These are phyloP conservation scores for Phasianus colchicus DNA, from an alignment of 2,113 vertebrate species.

Conservation along the genomic window DNA sequence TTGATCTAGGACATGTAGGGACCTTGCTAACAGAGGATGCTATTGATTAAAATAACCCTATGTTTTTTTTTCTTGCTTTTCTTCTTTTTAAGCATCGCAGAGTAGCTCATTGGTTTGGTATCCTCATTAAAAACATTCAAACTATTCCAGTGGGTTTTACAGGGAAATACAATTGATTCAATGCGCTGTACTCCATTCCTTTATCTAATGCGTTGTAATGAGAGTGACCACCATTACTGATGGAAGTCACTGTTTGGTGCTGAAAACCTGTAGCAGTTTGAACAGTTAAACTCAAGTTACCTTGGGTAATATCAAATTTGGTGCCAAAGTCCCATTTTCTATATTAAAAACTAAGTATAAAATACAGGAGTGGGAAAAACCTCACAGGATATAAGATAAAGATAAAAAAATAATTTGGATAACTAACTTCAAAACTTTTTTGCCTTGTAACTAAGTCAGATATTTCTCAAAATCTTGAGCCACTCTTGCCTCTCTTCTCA, in stretches of 20 bases:
- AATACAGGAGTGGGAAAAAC: fast-evolving
- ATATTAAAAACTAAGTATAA: background rate
- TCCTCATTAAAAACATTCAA: background rate
- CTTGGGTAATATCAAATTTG: background rate
- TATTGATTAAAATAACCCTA: background rate
- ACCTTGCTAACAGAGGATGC: background rate
- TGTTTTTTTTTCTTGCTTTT: fast-evolving
- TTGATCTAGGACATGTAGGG: background rate
- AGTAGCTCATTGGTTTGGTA: background rate
- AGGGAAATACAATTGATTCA: background rate
- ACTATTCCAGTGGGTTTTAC: background rate
- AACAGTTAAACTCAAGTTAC: background rate
- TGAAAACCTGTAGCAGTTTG: background rate
- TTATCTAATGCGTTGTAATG: background rate
- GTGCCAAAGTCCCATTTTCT: background rate
- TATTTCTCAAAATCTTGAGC: background rate
- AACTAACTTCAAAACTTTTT: background rate
- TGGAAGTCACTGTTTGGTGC: background rate
- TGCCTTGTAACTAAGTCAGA: background rate
- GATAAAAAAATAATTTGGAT: background rate
- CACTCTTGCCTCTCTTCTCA: background rate
- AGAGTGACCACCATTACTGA: background rate
- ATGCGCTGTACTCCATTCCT: fast-evolving
- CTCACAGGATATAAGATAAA: background rate
- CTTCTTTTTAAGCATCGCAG: background rate